Evolutionary conservation across 2,113 vertebrate species (phyloP).

Genomic region (Vireo altiloquus): DNA sequence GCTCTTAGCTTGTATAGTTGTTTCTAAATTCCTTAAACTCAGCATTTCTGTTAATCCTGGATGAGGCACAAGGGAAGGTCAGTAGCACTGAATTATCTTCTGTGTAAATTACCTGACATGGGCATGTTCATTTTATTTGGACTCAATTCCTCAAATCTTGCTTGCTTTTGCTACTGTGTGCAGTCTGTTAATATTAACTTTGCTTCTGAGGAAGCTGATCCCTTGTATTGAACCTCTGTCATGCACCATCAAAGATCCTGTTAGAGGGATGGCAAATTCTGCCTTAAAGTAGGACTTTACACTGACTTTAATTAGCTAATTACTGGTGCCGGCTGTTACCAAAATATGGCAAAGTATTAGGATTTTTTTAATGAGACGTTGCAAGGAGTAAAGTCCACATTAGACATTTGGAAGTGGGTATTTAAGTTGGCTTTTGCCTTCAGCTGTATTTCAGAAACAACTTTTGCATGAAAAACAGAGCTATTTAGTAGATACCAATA

Average conservation of each 20-base stretch:
- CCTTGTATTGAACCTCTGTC: background rate
- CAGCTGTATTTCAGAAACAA: background rate
- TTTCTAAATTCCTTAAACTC: background rate
- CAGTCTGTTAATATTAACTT: constrained; percentile 64
- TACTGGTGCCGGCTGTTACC: background rate
- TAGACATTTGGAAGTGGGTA: background rate
- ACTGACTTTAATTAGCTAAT: background rate
- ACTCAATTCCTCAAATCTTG: background rate
- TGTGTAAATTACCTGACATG: background rate
- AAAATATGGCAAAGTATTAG: background rate
- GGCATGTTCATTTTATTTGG: background rate
- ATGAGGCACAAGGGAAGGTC: background rate
- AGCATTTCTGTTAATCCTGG: background rate
- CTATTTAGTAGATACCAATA: background rate
- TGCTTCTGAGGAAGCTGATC: background rate
- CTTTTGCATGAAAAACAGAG: background rate
- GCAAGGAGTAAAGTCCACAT: background rate
- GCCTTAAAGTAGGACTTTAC: background rate
- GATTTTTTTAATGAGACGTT: background rate
- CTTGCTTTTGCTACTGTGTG: background rate
- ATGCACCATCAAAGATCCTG: background rate
- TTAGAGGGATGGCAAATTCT: background rate
- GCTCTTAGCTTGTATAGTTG: background rate
- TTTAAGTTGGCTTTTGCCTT: background rate
- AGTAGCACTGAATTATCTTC: background rate